A percentile compares a stretch with the other conserved stretches of the same genome.
These are phyloP conservation scores for Brachymystax lenok DNA, from an alignment of 2,797 vertebrate genomes.

Conservation along the genomic window DNA sequence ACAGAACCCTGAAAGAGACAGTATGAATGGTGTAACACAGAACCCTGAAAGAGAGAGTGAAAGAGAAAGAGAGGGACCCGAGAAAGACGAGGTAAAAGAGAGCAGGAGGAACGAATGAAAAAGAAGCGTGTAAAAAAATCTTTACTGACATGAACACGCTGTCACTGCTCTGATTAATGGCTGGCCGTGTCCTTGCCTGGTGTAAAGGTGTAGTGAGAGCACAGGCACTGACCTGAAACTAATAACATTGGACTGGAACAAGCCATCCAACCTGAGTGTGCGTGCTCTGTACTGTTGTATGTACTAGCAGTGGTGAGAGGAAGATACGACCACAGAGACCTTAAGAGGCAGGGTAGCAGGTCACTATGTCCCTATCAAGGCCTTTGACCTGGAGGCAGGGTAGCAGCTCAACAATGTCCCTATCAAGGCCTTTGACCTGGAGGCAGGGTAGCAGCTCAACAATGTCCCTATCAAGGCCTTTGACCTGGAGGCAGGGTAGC, in stretches of 20 bases:
- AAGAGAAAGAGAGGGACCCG: not conserved
- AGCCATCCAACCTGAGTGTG: slow-evolving; percentile 72
- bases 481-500: too few species aligned
- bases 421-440: too few species aligned
- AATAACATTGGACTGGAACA: slow-evolving; percentile 82
- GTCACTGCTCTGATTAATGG: slow-evolving; percentile 83
- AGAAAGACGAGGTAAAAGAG: slow-evolving; percentile 26
- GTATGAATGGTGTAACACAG: too few species aligned
- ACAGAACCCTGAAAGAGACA: too few species aligned
- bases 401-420: too few species aligned
- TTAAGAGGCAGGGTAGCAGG: slow-evolving; percentile 26
- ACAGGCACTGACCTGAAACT: slow-evolving; percentile 77
- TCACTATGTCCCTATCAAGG: too few species aligned
- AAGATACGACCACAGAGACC: slow-evolving; percentile 34
- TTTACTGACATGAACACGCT: slow-evolving; percentile 81
- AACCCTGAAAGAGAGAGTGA: slow-evolving; percentile 18
- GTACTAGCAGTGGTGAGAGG: slow-evolving; percentile 34
- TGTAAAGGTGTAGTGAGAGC: slow-evolving; percentile 76
- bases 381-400: too few species aligned
- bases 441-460: too few species aligned
- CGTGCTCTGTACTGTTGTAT: slow-evolving; percentile 47
- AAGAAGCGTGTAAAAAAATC: slow-evolving; percentile 66
- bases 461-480: too few species aligned
- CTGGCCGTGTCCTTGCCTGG: slow-evolving; percentile 71
- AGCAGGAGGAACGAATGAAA: slow-evolving; percentile 27